These are phyloP conservation scores for Glomeris marginata DNA, from an alignment of 2,888 invertebrate species.

Conservation along the genomic window DNA sequence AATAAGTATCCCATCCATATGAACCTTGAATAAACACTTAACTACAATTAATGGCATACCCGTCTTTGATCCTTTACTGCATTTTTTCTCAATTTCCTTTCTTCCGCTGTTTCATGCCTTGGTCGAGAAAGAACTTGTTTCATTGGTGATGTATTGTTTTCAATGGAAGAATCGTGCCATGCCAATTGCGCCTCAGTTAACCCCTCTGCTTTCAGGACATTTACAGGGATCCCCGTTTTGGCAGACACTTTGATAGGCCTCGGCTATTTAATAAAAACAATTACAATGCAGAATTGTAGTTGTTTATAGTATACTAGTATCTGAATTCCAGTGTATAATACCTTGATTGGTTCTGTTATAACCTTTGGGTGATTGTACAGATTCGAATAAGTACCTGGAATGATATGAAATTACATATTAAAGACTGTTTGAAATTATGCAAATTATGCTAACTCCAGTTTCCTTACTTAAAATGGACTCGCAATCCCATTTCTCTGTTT, in stretches of 20 bases:
- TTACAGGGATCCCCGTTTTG: slow-evolving; percentile 57
- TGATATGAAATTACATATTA: background rate
- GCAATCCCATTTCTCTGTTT: slow-evolving; percentile 70
- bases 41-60: slow-evolving; percentile 21
- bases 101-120: slow-evolving; percentile 62
- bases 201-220: slow-evolving; percentile 38
- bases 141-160: slow-evolving; percentile 30
- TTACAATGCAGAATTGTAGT: no score
- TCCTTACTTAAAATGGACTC: slow-evolving; percentile 56
- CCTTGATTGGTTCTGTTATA: slow-evolving; percentile 52
- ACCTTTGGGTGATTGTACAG: slow-evolving; percentile 82
- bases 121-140: no score
- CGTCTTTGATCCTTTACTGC: slow-evolving; percentile 60
- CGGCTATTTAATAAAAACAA: background rate
- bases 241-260: slow-evolving; percentile 23
- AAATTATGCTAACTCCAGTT: background rate
- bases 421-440: background rate
- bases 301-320: background rate
- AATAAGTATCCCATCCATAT: slow-evolving; percentile 1
- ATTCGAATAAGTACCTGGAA: slow-evolving; percentile 62
- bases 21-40: background rate
- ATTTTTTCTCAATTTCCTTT: slow-evolving; percentile 62
- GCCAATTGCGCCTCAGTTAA: slow-evolving; percentile 37
- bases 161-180: no score
- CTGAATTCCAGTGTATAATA: slow-evolving; percentile 22